Base-by-base conservation (phyloP, 2,888 invertebrate genomes). In the Dasysyrphus albostriatus region DNA sequence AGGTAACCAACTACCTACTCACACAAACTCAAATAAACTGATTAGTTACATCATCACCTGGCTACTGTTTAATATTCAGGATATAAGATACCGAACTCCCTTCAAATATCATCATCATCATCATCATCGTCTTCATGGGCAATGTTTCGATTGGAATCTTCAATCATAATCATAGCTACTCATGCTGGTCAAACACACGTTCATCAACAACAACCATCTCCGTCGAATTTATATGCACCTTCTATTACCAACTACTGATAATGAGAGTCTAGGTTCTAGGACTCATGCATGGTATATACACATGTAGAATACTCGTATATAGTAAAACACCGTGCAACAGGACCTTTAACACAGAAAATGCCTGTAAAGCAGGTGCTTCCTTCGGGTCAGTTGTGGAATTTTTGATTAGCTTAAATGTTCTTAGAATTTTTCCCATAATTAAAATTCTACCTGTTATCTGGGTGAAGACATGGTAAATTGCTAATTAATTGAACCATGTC, bases 31-130 rank as follows among this genome's bases (percentile, higher is more conserved):
- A 51, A 69, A 69, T 16, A 16, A 39, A 67, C 56, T 83, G 77
- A 75, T 54, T 79, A 70, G 83, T 83, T 87, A 83, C 70, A 79
- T 83, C 87, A 75, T 83, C 87, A 87, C 83, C 87, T 83, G 87
- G 79, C 87, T 75, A 87, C 87, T 83, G 87, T 72, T 87, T 87
- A 87, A 72, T 87, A 87, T 87, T 78, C 87, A 75, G 75, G 75
- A 83, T 76, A 83, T 76, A 78, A 42, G 14, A 58, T 39, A 51
- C 59, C 19, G 29, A 2, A 39, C 54, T 58, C 65, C 34, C 29
- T 69, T 42, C 44, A 14, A 51, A 29, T 61, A 24, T 69, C 69
- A 67, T 67, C 29, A 42, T 14, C 47, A 49, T 47, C 34, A 24
- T 69, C 69, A 67, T 67, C 29, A 24, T 24, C 24, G 24, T 14